These are phyloP conservation scores for Danio kyathit DNA, from an alignment of 2,797 vertebrate species.

Conservation along the genomic window DNA sequence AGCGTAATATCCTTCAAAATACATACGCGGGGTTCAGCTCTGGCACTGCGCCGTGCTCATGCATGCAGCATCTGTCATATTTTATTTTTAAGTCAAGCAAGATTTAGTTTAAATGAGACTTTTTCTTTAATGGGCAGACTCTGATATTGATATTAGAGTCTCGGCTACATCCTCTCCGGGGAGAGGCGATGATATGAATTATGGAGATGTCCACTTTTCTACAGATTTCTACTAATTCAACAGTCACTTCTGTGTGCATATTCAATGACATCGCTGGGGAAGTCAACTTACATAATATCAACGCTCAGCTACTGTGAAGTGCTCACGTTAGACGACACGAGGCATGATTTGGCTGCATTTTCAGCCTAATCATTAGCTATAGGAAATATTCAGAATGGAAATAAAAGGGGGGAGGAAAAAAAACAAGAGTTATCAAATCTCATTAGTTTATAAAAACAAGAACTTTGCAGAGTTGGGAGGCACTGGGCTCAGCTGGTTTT, in stretches of 20 bases:
- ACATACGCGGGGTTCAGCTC: conserved; percentile 32
- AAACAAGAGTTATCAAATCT: conserved; percentile 56
- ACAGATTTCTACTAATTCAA: conserved; percentile 50
- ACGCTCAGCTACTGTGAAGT: conserved; percentile 29
- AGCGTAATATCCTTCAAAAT: conserved; percentile 45
- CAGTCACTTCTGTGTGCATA: conserved; percentile 49
- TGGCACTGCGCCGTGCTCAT: conserved; percentile 6
- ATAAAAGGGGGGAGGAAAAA: conserved; percentile 37
- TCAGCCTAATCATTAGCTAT: conserved; percentile 46
- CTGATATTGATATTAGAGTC: conserved; percentile 48
- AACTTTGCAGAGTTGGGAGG: conserved; percentile 59
- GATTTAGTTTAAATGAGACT: conserved; percentile 26
- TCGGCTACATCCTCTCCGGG: conserved; percentile 16
- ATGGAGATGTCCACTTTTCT: conserved; percentile 41
- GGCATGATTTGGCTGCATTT: conserved; percentile 51
- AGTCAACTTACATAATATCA: conserved; percentile 48
- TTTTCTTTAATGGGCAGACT: conserved; percentile 10
- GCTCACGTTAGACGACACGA: conserved; percentile 43
- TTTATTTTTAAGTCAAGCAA: conserved; percentile 23
- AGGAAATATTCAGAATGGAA: conserved; percentile 48
- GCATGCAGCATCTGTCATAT: conserved; percentile 28
- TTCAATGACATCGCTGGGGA: conserved; percentile 43
- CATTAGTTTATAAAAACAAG: conserved; percentile 68
- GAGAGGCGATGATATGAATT: conserved; percentile 40
- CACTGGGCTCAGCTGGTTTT: conserved; percentile 60